A percentile compares a stretch with the other conserved stretches of the same genome.
phyloP scores from a whole-genome alignment of 2,888 invertebrate genomes.

The Amblyteles armatorius region DNA sequence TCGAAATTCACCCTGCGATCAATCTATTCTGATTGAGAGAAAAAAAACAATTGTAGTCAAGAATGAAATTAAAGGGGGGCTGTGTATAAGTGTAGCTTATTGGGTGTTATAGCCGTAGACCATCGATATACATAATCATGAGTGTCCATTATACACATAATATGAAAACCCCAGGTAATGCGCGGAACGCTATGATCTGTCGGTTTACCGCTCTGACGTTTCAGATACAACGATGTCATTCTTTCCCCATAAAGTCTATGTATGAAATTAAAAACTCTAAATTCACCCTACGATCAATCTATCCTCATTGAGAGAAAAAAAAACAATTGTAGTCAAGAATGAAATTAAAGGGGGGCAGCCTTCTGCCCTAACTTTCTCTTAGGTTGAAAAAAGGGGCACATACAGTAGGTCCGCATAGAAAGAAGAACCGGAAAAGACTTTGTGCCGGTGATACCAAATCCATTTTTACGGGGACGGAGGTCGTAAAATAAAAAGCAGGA shows the following conservation, averaged over 20 bases:
- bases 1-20: too few species aligned
- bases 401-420: conserved; percentile 50
- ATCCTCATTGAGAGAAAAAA: not conserved
- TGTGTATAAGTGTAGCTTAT: too few species aligned
- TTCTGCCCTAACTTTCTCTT: conserved; percentile 12
- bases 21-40: too few species aligned
- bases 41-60: too few species aligned
- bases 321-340: not conserved
- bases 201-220: not conserved
- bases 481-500: conserved; percentile 82
- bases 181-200: not conserved
- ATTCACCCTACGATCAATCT: not conserved
- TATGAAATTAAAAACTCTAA: not conserved
- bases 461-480: conserved; percentile 77
- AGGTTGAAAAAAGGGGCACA: conserved; percentile 43
- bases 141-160: too few species aligned
- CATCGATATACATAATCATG: too few species aligned
- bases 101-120: too few species aligned
- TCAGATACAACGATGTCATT: not conserved
- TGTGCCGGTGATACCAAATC: conserved; percentile 75
- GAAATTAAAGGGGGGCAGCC: not conserved
- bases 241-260: not conserved
- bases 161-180: too few species aligned
- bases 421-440: conserved; percentile 67
- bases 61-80: too few species aligned